Evolutionary conservation across 2,888 invertebrate species (phyloP).

Genomic region (Thera britannica): DNA sequence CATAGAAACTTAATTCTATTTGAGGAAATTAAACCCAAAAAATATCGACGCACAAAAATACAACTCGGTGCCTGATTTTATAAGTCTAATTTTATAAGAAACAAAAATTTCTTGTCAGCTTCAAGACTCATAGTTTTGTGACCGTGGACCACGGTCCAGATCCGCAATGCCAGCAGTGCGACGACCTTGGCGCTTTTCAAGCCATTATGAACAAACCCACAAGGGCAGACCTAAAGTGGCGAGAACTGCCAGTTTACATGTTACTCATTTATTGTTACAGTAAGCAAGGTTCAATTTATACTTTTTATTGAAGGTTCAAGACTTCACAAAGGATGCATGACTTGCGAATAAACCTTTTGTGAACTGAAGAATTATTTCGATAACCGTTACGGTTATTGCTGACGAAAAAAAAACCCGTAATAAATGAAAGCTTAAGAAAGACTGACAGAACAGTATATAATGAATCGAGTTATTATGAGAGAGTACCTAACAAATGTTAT

Average conservation of each 20-base stretch:
- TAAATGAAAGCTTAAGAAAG: not conserved
- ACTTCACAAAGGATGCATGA: not conserved
- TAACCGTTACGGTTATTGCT: not conserved
- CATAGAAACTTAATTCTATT: too few species aligned
- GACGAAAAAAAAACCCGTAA: not conserved
- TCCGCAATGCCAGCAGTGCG: constrained; percentile 78
- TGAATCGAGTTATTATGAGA: not conserved
- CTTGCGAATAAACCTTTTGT: not conserved
- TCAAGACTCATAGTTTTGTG: constrained; percentile 44
- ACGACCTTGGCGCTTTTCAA: constrained; percentile 74
- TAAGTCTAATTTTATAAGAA: too few species aligned
- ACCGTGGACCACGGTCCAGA: constrained; percentile 48
- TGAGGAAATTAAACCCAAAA: too few species aligned
- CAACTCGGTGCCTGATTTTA: too few species aligned
- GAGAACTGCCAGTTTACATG: constrained; percentile 32
- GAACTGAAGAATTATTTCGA: not conserved
- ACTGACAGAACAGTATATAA: not conserved
- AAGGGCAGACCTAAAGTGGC: constrained; percentile 57
- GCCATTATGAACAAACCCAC: constrained; percentile 68
- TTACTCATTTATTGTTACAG: constrained; percentile 26
- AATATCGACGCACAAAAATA: too few species aligned
- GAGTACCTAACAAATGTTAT: not conserved
- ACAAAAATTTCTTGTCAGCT: not conserved
- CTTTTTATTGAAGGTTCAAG: not conserved
- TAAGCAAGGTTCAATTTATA: constrained; percentile 12